phyloP scores from a whole-genome alignment of 2,888 invertebrate species.

The Urechis unicinctus region DNA sequence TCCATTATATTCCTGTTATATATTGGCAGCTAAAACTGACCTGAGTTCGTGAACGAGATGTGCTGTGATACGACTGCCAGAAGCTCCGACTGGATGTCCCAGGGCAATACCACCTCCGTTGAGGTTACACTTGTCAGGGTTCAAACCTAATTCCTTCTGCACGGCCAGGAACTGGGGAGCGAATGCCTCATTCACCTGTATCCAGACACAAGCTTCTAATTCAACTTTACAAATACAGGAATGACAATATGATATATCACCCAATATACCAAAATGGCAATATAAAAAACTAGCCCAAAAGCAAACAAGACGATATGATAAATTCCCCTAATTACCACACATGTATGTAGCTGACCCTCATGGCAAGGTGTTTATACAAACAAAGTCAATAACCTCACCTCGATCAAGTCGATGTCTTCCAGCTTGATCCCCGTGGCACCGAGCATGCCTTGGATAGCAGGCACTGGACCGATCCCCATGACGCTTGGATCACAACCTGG shows the following conservation, averaged over 20 bases:
- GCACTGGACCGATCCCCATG: constrained; percentile 96
- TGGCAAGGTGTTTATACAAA: no score
- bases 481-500: constrained; percentile 83
- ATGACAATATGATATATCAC: neutral
- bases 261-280: neutral
- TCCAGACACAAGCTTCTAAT: constrained; percentile 16
- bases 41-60: constrained; percentile 86
- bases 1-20: no score
- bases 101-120: constrained; percentile 94
- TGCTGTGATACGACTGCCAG: constrained; percentile 83
- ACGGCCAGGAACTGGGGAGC: constrained; percentile 90
- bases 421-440: constrained; percentile 67
- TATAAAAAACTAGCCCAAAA: neutral
- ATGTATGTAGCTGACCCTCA: no score
- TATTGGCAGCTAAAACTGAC: constrained; percentile 52
- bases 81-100: constrained; percentile 95
- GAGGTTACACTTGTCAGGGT: constrained; percentile 81
- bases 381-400: no score
- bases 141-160: constrained; percentile 78
- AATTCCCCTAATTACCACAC: no score
- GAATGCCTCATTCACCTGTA: constrained; percentile 96
- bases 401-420: constrained; percentile 84
- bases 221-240: neutral
- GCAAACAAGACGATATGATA: no score
- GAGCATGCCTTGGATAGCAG: constrained; percentile 81